Percentiles rank a stretch among this genome's conserved stretches.
These are phyloP conservation scores for Anthophora plumipes DNA, from an alignment of 2,888 invertebrate species.

Conservation along the genomic window DNA sequence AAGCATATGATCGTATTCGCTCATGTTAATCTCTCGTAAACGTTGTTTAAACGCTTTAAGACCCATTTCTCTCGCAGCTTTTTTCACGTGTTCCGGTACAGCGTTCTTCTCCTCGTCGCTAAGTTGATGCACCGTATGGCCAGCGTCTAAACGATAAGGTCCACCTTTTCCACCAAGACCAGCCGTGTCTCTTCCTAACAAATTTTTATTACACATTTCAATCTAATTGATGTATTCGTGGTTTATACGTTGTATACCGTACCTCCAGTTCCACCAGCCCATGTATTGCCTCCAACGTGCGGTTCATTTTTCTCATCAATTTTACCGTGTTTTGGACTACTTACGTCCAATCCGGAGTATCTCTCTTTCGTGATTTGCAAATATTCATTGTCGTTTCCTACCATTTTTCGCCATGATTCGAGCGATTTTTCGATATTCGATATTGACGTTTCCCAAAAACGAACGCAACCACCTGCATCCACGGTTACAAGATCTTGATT, in stretches of 20 bases:
- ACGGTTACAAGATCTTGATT: conserved; percentile 86
- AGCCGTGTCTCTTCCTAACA: conserved; percentile 92
- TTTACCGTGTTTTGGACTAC: conserved; percentile 96
- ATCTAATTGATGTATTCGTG: background rate
- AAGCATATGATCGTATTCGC: conserved; percentile 94
- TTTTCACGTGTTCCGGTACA: conserved; percentile 94
- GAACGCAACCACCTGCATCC: conserved; percentile 86
- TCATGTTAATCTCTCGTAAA: conserved; percentile 97
- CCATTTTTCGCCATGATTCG: conserved; percentile 84
- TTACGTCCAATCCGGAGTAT: conserved; percentile 88
- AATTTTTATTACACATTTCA: conserved; percentile 44
- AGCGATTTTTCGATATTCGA: conserved; percentile 84
- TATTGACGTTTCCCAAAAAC: conserved; percentile 86
- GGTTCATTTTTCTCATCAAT: conserved; percentile 95
- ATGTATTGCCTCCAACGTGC: conserved; percentile 98
- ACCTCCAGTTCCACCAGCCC: conserved; percentile 98
- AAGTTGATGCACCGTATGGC: conserved; percentile 96
- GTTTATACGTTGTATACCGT: conserved; percentile 19
- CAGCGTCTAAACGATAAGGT: conserved; percentile 96
- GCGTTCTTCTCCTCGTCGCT: conserved; percentile 95
- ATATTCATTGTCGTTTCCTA: conserved; percentile 85
- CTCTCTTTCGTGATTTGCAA: conserved; percentile 91
- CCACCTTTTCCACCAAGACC: conserved; percentile 98
- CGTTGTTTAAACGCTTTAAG: conserved; percentile 94
- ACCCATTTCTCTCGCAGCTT: conserved; percentile 97